Evolutionary conservation across 2,113 vertebrate species (phyloP).

Genomic region (Okapia johnstoni): DNA sequence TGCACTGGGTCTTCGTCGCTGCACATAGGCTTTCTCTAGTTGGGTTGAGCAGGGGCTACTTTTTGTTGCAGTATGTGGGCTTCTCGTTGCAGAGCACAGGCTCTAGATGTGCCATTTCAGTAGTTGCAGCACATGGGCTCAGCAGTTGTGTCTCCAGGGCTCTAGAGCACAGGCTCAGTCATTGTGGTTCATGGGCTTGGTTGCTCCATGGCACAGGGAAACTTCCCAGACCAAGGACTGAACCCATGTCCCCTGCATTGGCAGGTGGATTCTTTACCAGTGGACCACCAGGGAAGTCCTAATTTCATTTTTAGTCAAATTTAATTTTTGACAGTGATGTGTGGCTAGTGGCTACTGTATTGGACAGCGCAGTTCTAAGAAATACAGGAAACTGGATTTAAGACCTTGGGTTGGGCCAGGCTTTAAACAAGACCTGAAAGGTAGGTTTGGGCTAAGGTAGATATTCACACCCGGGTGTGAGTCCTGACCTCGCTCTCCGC

Average conservation of each 20-base stretch:
- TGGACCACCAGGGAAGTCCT: background rate
- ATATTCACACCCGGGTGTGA: background rate
- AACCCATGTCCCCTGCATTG: background rate
- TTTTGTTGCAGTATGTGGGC: fast-evolving
- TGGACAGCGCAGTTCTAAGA: background rate
- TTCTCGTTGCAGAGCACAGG: background rate
- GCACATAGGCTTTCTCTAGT: background rate
- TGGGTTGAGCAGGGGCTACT: background rate
- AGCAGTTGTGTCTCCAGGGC: background rate
- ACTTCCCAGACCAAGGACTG: background rate
- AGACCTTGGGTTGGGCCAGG: background rate
- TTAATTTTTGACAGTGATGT: background rate
- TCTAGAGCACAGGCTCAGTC: background rate
- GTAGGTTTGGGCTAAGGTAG: background rate
- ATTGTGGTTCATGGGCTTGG: background rate
- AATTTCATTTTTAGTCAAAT: background rate
- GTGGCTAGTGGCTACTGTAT: background rate
- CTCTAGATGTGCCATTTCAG: background rate
- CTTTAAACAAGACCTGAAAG: too few relatives aligned
- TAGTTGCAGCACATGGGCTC: background rate
- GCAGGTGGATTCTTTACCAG: background rate
- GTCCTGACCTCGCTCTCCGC: background rate
- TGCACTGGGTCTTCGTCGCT: background rate
- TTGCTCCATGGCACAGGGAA: background rate
- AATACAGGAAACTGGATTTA: too few relatives aligned